Evolutionary conservation across 2,797 vertebrate species (phyloP).

Genomic region (Mus minutoides): DNA sequence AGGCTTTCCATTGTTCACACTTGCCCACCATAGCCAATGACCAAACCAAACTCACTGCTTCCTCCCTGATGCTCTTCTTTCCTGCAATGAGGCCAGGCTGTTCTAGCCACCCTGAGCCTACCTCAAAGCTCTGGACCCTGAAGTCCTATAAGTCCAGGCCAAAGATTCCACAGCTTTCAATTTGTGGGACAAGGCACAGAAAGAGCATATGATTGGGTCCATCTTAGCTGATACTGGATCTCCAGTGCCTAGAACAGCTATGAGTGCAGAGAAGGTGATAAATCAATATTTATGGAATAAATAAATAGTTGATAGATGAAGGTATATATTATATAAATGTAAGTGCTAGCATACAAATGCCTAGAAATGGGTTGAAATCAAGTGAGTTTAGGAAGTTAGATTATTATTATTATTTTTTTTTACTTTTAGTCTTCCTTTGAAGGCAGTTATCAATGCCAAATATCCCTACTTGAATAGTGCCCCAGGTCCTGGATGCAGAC

Average conservation of each 20-base stretch:
- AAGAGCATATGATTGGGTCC: background rate
- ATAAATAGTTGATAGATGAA: constrained; percentile 1
- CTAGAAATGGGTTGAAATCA: background rate
- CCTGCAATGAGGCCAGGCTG: background rate
- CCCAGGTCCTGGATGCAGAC: background rate
- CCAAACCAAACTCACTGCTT: background rate
- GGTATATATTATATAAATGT: background rate
- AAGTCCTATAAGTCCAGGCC: background rate
- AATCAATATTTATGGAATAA: background rate
- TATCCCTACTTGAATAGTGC: background rate
- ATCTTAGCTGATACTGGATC: constrained; percentile 15
- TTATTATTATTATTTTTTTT: background rate
- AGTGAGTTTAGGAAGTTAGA: background rate
- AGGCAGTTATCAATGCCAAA: constrained; percentile 4
- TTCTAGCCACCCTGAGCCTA: background rate
- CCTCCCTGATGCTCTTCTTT: background rate
- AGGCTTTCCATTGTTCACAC: background rate
- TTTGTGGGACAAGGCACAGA: background rate
- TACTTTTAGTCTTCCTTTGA: background rate
- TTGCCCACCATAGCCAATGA: background rate
- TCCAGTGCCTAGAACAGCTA: background rate
- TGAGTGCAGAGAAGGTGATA: background rate
- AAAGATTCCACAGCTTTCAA: background rate
- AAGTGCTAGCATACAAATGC: background rate
- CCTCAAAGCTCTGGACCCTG: background rate